Conservation (phyloP, 2,888 invertebrate genomes). For the Chrysomela aeneicollis region DNA sequence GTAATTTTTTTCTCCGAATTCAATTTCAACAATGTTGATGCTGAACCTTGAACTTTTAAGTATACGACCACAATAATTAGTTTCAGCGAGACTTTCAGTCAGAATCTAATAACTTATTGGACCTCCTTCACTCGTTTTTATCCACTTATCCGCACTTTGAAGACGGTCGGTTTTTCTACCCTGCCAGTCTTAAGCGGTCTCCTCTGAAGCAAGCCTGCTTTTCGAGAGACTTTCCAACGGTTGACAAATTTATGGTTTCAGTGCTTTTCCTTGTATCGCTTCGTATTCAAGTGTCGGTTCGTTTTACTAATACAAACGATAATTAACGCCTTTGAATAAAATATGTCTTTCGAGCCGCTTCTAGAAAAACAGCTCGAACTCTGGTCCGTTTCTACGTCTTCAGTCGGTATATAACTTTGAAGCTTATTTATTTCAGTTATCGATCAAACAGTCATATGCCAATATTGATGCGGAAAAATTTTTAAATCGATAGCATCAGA, state of each 20-base stretch:
- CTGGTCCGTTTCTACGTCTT: too few species aligned
- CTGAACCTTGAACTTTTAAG: too few species aligned
- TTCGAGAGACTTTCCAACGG: not conserved
- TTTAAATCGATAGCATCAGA: too few species aligned
- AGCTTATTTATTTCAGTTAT: too few species aligned
- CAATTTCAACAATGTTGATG: too few species aligned
- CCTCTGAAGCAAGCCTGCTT: not conserved
- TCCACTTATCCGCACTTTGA: slow-evolving; percentile 3
- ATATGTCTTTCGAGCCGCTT: too few species aligned
- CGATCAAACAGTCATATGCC: too few species aligned
- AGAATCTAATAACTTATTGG: not conserved
- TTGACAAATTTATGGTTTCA: not conserved
- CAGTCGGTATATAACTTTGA: too few species aligned
- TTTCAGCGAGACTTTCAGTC: not conserved
- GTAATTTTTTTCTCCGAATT: too few species aligned
- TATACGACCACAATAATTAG: too few species aligned
- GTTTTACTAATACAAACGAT: not conserved
- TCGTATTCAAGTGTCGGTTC: not conserved
- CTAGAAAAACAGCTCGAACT: too few species aligned
- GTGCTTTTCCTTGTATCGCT: not conserved
- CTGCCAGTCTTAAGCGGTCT: slow-evolving; percentile 11
- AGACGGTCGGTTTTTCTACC: slow-evolving; percentile 9
- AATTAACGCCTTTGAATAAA: not conserved
- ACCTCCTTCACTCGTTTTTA: not conserved
- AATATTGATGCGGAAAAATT: too few species aligned